These are phyloP conservation scores for Rhagoletis zephyria DNA, from an alignment of 1,140 invertebrate species.

Conservation along the genomic window DNA sequence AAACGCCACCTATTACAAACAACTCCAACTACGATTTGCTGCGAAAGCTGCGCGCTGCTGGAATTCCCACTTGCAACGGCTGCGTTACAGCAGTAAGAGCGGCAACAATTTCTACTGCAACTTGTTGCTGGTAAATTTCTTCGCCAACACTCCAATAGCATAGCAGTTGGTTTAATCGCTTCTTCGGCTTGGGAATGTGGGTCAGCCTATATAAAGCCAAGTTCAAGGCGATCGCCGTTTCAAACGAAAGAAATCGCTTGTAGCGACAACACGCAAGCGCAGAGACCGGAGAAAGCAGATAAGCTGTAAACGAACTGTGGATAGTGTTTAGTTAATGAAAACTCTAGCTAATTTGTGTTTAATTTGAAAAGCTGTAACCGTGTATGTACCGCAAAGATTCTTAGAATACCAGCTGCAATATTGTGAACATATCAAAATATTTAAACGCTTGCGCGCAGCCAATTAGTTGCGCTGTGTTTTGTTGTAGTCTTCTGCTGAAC, in stretches of 20 bases:
- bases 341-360: background rate
- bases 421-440: background rate
- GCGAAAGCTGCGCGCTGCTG: background rate
- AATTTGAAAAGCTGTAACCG: background rate
- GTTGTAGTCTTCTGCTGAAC: background rate
- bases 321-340: constrained; percentile 29
- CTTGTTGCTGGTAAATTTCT: constrained; percentile 53
- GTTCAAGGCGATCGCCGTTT: constrained; percentile 75
- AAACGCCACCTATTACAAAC: background rate
- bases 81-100: background rate
- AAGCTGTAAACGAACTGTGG: background rate
- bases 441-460: background rate
- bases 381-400: background rate
- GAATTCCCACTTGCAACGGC: background rate
- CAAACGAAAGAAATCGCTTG: constrained; percentile 62
- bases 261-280: constrained; percentile 59
- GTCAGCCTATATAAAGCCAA: constrained; percentile 76
- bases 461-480: background rate
- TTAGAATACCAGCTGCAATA: background rate
- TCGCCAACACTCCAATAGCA: constrained; percentile 48
- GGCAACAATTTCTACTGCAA: constrained; percentile 25
- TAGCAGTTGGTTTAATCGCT: constrained; percentile 37
- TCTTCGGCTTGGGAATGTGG: constrained; percentile 71
- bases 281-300: constrained; percentile 36
- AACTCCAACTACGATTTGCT: background rate